Percentiles rank a stretch among this genome's conserved stretches.
Evolutionary conservation across 2,113 vertebrate species (phyloP).

Genomic region (Neoarius graeffei): DNA sequence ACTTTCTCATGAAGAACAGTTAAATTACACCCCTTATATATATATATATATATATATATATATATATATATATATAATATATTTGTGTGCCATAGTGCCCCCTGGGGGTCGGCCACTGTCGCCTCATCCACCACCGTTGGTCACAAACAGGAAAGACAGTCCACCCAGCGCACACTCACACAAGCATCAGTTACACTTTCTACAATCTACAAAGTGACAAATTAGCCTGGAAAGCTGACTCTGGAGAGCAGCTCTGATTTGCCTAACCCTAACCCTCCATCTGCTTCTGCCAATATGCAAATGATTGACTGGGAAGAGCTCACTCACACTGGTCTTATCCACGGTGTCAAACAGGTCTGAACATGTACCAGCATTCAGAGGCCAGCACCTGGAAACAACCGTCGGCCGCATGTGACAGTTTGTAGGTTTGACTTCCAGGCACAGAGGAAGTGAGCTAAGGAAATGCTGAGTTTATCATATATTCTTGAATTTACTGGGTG

Average conservation of each 20-base stretch:
- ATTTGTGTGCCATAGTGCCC: constrained; percentile 29
- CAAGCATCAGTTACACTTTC: constrained; percentile 49
- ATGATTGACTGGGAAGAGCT: constrained; percentile 19
- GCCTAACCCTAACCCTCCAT: constrained; percentile 27
- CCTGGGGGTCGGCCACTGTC: constrained; percentile 12
- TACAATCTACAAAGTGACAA: constrained; percentile 12
- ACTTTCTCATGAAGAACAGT: not conserved
- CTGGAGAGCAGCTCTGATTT: constrained; percentile 37
- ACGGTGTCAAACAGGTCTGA: constrained; percentile 40
- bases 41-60: not conserved
- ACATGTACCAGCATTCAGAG: constrained; percentile 44
- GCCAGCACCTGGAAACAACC: constrained; percentile 38
- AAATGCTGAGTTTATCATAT: too few relatives aligned
- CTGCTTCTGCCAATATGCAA: constrained; percentile 45
- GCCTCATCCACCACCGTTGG: constrained; percentile 10
- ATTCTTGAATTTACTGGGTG: not conserved
- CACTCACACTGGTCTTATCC: constrained; percentile 41
- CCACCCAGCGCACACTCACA: not conserved
- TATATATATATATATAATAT: not conserved
- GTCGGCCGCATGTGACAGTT: not conserved
- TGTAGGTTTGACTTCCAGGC: not conserved
- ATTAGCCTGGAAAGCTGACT: constrained; percentile 18
- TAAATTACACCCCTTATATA: not conserved
- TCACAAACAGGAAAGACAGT: constrained; percentile 51
- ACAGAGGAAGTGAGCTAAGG: not conserved